Evolutionary conservation across 2,113 vertebrate genomes (phyloP).

Genomic region (Pomatorhinus ruficollis): DNA sequence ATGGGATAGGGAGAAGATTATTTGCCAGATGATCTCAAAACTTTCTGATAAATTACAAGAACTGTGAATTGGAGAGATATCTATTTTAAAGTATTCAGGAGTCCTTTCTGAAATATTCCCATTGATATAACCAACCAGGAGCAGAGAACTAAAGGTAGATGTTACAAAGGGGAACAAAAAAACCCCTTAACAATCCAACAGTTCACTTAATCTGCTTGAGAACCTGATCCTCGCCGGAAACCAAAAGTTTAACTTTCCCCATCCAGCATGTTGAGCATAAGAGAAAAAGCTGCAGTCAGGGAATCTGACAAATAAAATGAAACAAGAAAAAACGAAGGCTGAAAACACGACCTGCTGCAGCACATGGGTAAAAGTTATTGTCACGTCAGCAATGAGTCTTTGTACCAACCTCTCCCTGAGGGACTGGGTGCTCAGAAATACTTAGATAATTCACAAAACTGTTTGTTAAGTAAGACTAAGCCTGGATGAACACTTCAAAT

Average conservation of each 20-base stretch:
- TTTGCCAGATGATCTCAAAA: background rate
- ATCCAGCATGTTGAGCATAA: background rate
- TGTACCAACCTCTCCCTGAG: background rate
- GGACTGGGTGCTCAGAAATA: background rate
- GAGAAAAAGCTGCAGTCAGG: background rate
- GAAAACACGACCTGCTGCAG: background rate
- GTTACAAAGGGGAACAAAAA: background rate
- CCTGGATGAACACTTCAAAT: background rate
- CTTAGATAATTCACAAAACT: background rate
- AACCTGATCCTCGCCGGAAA: background rate
- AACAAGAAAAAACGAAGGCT: background rate
- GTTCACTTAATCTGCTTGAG: background rate
- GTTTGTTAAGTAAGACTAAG: background rate
- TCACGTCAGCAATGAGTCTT: background rate
- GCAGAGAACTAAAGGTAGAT: background rate
- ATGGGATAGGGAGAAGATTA: fast-evolving
- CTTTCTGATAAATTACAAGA: background rate
- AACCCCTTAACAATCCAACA: fast-evolving
- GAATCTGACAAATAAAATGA: background rate
- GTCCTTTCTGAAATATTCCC: background rate
- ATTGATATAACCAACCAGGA: background rate
- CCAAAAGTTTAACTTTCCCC: background rate
- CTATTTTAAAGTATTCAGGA: background rate
- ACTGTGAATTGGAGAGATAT: background rate
- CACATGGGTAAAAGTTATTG: background rate